These are phyloP conservation scores for Stenichneumon culpator DNA, from an alignment of 2,888 invertebrate genomes.

Conservation along the genomic window DNA sequence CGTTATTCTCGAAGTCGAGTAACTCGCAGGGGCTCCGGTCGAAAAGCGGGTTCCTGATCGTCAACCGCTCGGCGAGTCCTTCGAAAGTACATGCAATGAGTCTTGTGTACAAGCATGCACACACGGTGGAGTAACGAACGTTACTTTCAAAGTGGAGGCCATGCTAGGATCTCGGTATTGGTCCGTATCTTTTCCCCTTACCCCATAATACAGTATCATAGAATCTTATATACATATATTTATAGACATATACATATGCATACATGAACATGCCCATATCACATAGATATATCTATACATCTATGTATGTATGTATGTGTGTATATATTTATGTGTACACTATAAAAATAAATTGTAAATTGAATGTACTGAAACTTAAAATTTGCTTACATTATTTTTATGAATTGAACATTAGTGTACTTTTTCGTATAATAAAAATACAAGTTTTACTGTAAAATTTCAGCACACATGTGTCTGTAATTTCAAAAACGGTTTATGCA, in stretches of 20 bases:
- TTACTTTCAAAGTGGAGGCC: conserved; percentile 57
- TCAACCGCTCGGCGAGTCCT: conserved; percentile 18
- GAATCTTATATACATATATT: background rate
- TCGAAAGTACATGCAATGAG: conserved; percentile 42
- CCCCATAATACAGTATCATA: conserved; percentile 15
- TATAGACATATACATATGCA: background rate
- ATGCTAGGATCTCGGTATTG: conserved; percentile 45
- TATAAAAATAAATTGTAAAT: too few species aligned
- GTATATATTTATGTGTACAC: background rate
- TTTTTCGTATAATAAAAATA: too few species aligned
- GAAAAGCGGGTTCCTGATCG: conserved; percentile 36
- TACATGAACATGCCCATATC: background rate
- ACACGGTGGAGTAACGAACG: conserved; percentile 41
- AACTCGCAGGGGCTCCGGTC: background rate
- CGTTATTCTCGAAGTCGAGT: conserved; percentile 18
- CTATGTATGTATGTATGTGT: background rate
- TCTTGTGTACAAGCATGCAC: conserved; percentile 27
- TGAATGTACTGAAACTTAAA: too few species aligned
- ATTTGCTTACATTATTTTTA: too few species aligned
- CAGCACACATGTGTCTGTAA: too few species aligned
- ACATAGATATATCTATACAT: background rate
- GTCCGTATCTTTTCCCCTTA: conserved; percentile 11
- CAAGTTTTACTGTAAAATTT: too few species aligned
- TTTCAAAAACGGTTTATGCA: too few species aligned
- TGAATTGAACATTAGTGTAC: too few species aligned